A percentile compares a stretch with the other conserved stretches of the same genome.
These are phyloP conservation scores for Nezara viridula DNA, from an alignment of 2,888 invertebrate species.

Conservation along the genomic window DNA sequence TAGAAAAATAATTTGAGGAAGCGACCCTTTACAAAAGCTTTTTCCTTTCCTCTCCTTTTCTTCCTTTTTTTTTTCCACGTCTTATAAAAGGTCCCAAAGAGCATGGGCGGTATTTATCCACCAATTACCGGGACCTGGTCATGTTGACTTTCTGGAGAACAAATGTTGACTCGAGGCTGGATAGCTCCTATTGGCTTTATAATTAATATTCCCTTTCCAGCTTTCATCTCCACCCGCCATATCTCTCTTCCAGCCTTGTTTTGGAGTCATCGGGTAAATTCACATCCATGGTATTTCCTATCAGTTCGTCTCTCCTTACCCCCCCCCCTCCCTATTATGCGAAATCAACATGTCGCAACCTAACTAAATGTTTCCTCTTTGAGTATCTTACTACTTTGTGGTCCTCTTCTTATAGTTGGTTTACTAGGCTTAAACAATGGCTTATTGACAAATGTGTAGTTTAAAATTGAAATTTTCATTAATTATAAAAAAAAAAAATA, in stretches of 20 bases:
- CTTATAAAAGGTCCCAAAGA: slow-evolving; percentile 45
- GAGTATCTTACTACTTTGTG: no score
- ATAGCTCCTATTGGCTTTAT: slow-evolving; percentile 56
- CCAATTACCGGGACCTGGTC: slow-evolving; percentile 53
- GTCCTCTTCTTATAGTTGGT: neutral
- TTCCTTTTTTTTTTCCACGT: neutral
- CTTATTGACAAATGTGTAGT: no score
- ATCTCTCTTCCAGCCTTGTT: neutral
- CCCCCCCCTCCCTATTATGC: no score
- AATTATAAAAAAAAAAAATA: no score
- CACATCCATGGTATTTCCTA: neutral
- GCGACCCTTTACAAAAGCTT: slow-evolving; percentile 48
- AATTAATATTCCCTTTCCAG: slow-evolving; percentile 54
- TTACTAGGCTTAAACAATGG: neutral
- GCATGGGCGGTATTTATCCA: slow-evolving; percentile 52
- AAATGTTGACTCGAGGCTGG: slow-evolving; percentile 44
- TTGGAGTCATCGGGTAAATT: neutral
- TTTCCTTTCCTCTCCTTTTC: neutral
- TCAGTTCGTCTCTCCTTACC: neutral
- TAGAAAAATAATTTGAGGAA: slow-evolving; percentile 38
- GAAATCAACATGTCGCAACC: neutral
- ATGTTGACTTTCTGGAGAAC: slow-evolving; percentile 44
- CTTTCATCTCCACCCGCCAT: slow-evolving; percentile 54
- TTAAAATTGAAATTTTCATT: no score
- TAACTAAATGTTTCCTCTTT: neutral